Percentiles rank a stretch among this genome's conserved stretches.
phyloP scores from a whole-genome alignment of 2,113 vertebrate genomes.

The Hiodon alosoides region DNA sequence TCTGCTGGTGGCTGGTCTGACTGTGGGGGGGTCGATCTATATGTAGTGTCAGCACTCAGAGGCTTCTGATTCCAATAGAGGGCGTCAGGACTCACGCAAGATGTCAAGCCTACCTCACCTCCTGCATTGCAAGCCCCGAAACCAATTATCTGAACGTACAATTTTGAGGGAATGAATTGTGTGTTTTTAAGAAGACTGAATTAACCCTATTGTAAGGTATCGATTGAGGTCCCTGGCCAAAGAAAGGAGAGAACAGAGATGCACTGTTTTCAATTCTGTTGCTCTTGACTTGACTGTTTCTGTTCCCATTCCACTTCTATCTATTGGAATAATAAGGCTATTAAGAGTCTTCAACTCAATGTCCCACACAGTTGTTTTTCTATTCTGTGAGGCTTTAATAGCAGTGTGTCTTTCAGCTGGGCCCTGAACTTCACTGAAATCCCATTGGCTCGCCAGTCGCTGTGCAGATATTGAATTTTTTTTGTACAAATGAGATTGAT shows the following conservation, averaged over 20 bases:
- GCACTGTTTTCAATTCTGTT: slow-evolving; percentile 61
- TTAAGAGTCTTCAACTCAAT: slow-evolving; percentile 43
- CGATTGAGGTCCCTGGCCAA: slow-evolving; percentile 64
- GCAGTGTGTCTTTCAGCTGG: slow-evolving; percentile 21
- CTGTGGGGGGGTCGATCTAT: neutral
- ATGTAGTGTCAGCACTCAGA: slow-evolving; percentile 15
- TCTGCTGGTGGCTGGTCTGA: neutral
- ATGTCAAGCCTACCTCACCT: slow-evolving; percentile 53
- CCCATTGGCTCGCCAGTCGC: slow-evolving; percentile 11
- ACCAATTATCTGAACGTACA: slow-evolving; percentile 73
- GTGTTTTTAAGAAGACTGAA: slow-evolving; percentile 65
- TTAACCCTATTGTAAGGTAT: slow-evolving; percentile 75
- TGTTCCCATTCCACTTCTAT: slow-evolving; percentile 62
- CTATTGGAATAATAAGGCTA: slow-evolving; percentile 62
- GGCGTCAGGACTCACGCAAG: slow-evolving; percentile 54
- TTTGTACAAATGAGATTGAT: slow-evolving; percentile 21
- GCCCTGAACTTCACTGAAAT: slow-evolving; percentile 2
- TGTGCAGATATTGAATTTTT: slow-evolving; percentile 21
- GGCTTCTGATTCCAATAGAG: slow-evolving; percentile 49
- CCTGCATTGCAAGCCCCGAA: slow-evolving; percentile 63
- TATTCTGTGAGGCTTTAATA: slow-evolving; percentile 19
- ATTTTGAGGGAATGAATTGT: slow-evolving; percentile 67
- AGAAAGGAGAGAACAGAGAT: slow-evolving; percentile 67
- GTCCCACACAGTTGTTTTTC: slow-evolving; percentile 26
- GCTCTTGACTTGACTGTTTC: slow-evolving; percentile 57